These are phyloP conservation scores for Cynocephalus volans DNA, from an alignment of 2,113 vertebrate species.

Conservation along the genomic window DNA sequence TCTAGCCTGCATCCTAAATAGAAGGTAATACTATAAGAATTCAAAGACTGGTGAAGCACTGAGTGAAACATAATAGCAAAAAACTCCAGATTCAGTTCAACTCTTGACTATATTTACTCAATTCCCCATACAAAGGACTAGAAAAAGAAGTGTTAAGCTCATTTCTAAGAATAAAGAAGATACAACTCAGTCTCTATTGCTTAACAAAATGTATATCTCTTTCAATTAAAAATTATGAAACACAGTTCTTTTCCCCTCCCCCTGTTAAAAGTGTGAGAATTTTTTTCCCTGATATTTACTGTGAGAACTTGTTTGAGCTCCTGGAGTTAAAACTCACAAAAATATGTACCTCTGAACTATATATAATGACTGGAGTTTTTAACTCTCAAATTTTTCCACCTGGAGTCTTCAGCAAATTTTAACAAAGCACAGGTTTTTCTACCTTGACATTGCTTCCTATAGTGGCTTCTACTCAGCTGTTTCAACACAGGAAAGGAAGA, in stretches of 20 bases:
- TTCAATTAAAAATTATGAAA: constrained; percentile 1
- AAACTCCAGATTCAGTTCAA: background rate
- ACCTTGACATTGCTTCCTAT: too few species aligned
- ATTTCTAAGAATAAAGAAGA: background rate
- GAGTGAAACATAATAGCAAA: constrained; percentile 2
- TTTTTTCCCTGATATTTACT: too few species aligned
- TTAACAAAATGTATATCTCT: background rate
- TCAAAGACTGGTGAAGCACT: background rate
- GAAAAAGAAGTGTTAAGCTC: background rate
- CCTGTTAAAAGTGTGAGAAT: too few species aligned
- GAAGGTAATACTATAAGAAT: background rate
- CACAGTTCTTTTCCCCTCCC: background rate
- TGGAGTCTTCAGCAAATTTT: too few species aligned
- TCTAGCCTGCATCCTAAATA: background rate
- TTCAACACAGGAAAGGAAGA: too few species aligned
- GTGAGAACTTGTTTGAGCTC: too few species aligned
- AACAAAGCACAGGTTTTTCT: too few species aligned
- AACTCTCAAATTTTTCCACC: too few species aligned
- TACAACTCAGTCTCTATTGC: background rate
- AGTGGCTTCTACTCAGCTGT: too few species aligned
- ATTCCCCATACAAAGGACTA: background rate
- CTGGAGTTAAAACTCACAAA: too few species aligned
- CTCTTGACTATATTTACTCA: background rate
- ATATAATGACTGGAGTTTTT: too few species aligned
- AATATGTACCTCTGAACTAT: too few species aligned